Conservation (phyloP, 30 jellyfish, hydroid and myxozoan genomes). For the Morbakka virulenta region DNA sequence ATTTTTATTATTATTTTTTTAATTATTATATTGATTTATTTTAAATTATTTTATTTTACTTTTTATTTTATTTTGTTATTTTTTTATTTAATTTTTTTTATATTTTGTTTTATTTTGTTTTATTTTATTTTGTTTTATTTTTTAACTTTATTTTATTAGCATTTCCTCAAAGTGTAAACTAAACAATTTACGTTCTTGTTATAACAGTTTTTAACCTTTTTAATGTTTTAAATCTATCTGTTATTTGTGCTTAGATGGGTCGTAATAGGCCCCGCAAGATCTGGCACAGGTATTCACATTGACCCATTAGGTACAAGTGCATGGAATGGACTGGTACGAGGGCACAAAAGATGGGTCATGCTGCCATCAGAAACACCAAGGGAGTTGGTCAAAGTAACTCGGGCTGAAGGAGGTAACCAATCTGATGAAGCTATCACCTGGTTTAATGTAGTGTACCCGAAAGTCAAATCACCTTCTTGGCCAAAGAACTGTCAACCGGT, state of each 20-base stretch:
- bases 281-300: slow-evolving; percentile 97
- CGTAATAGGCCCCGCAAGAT: slow-evolving; percentile 93
- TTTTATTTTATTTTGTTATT: too few species aligned
- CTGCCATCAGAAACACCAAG: slow-evolving; percentile 97
- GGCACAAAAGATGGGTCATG: slow-evolving; percentile 97
- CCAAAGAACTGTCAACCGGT: slow-evolving; percentile 93
- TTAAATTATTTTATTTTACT: too few species aligned
- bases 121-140: neutral
- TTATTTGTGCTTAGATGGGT: slow-evolving; percentile 65
- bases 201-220: neutral
- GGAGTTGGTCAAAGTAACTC: slow-evolving; percentile 67
- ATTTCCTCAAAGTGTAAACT: neutral
- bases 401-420: slow-evolving; percentile 92
- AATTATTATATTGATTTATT: too few species aligned
- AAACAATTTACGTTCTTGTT: neutral
- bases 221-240: too few species aligned
- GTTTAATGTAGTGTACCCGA: slow-evolving; percentile 76
- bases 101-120: too few species aligned
- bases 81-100: too few species aligned
- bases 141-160: neutral
- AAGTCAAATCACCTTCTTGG: slow-evolving; percentile 86
- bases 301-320: slow-evolving; percentile 99
- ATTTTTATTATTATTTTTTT: too few species aligned
- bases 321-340: slow-evolving; percentile 90
- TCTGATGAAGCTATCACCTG: slow-evolving; percentile 96